A percentile compares a stretch with the other conserved stretches of the same genome.
Evolutionary conservation across 1,140 invertebrate species (phyloP).

Genomic region (Dendroctonus ponderosae): DNA sequence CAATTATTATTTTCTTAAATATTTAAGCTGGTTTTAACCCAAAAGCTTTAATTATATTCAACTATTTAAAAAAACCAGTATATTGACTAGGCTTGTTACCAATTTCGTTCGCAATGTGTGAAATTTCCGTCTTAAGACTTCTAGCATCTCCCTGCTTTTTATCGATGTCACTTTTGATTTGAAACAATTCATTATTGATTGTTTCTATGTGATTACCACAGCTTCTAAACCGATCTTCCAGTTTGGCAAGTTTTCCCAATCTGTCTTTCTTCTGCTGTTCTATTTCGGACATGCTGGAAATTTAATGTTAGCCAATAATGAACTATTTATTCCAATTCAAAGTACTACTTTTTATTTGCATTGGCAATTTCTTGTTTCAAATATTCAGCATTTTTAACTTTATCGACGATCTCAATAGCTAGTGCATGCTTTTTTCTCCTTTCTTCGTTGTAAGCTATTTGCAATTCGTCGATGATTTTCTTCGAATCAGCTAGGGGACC

Average conservation of each 20-base stretch:
- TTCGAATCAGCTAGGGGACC: constrained; percentile 33
- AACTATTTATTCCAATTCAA: constrained; percentile 6
- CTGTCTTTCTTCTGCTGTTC: constrained; percentile 42
- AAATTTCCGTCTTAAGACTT: constrained; percentile 44
- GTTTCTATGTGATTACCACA: constrained; percentile 53
- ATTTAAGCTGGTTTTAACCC: no score
- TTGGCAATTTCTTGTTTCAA: constrained; percentile 40
- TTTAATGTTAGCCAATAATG: constrained; percentile 1
- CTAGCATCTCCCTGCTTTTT: constrained; percentile 49
- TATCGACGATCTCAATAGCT: constrained; percentile 33
- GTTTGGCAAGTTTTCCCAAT: constrained; percentile 35
- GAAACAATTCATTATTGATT: constrained; percentile 52
- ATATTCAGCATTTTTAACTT: constrained; percentile 34
- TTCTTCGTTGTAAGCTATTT: constrained; percentile 28
- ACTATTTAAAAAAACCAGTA: no score
- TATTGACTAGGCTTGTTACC: no score
- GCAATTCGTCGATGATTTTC: constrained; percentile 31
- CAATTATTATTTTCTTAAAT: no score
- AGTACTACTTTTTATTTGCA: constrained; percentile 38
- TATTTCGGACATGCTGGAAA: constrained; percentile 37
- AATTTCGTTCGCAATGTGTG: constrained; percentile 27
- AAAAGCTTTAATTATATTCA: no score
- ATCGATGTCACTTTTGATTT: constrained; percentile 51
- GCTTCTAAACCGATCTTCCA: constrained; percentile 49
- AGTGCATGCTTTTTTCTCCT: constrained; percentile 35